Conservation (phyloP, 2,113 vertebrate genomes). For the Seriola dumerili region DNA sequence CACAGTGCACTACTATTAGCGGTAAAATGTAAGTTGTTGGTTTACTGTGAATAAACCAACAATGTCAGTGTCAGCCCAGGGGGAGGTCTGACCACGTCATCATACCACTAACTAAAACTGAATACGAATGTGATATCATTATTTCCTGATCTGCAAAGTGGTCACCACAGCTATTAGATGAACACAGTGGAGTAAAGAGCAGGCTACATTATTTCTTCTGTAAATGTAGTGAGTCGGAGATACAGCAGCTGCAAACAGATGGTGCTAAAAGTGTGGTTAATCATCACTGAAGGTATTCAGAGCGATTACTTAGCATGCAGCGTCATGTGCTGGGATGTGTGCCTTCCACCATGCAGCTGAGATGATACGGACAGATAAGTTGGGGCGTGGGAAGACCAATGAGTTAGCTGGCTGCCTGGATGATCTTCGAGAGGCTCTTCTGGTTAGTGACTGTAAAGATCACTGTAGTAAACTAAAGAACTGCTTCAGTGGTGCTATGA, state of each 20-base stretch:
- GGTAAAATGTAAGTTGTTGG: too few species aligned
- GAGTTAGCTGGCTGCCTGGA: not conserved
- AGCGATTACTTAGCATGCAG: not conserved
- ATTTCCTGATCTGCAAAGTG: not conserved
- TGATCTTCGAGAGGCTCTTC: not conserved
- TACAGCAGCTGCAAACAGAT: not conserved
- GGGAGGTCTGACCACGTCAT: too few species aligned
- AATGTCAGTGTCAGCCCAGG: too few species aligned
- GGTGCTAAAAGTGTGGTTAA: not conserved
- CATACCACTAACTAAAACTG: too few species aligned
- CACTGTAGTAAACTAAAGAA: too few species aligned
- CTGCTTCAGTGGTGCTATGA: not conserved
- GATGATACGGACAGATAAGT: not conserved
- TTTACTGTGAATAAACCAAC: too few species aligned
- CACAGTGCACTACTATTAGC: too few species aligned
- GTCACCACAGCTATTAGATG: too few species aligned
- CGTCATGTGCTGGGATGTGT: constrained; percentile 35
- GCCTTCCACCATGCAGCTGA: not conserved
- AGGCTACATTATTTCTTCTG: not conserved
- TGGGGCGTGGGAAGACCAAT: not conserved
- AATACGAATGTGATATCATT: too few species aligned
- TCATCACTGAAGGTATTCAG: not conserved
- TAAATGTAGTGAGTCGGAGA: not conserved
- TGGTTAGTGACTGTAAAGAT: not conserved
- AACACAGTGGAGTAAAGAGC: not conserved